Base-by-base conservation (phyloP, 1,140 invertebrate genomes). In the Drosophila mayri region DNA sequence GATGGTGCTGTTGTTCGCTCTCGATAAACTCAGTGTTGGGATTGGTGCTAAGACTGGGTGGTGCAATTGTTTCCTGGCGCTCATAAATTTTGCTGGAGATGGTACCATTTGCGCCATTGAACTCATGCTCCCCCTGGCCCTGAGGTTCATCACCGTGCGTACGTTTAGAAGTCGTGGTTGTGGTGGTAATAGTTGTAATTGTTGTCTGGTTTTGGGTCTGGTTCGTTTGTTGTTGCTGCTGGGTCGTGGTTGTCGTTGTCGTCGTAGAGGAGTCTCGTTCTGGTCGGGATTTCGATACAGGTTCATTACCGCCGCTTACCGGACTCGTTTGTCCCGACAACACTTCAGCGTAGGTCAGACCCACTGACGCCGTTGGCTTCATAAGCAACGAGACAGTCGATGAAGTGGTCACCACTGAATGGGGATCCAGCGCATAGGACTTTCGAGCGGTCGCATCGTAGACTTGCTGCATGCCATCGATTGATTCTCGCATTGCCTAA, bases 401-500 rank as follows among this genome's bases (percentile, higher is more conserved):
- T 76, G 92, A 92, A 76, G 90, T 91, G 71, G 93, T 90, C 65
- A 92, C 91, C 81, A 94, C 93, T 94, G 94, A 95, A 94, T 96
- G 94, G 81, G 96, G 96, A 94, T 97, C 96, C 94, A 96, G 93
- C 88, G 93, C 94, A 93, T 95, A 95, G 93, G 96, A 95, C 88
- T 95, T 94, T 92, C 94, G 94, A 87, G 94, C 94, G 93, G 96
- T 94, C 91, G 94, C 94, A 93, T 94, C 95, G 93, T 95, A 95
- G 93, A 94, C 94, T 93, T 94, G 94, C 93, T 93, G 94, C 93
- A 93, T 94, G 93, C 94, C 94, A 93, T 95, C 95, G 93, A 95
- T 94, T 93, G 93, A 93, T 93, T 93, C 92, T 93, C 94, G 95
- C 92, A 95, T 94, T 93, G 95, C 95, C 96, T 97, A 95, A 95